Percentiles rank a stretch among this genome's conserved stretches.
These are phyloP conservation scores for Tachyglossus aculeatus DNA, from an alignment of 2,797 vertebrate genomes.

Conservation along the genomic window DNA sequence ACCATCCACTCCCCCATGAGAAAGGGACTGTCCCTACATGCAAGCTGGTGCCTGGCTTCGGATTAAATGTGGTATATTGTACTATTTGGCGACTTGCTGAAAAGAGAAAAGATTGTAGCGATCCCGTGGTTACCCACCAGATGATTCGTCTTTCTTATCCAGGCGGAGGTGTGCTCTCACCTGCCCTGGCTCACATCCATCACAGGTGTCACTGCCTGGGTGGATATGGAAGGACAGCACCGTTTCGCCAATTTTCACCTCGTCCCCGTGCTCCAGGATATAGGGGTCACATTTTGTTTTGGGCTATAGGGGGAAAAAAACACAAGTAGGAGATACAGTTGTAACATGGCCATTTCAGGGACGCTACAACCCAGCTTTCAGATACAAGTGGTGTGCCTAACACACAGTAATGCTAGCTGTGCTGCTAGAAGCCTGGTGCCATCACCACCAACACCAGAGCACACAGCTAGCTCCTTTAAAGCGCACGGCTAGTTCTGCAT, in stretches of 20 bases:
- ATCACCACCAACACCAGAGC: no score
- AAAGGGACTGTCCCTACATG: background rate
- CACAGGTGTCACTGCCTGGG: constrained; percentile 91
- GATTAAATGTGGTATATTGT: background rate
- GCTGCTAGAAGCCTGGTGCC: no score
- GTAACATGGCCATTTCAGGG: background rate
- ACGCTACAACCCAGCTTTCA: no score
- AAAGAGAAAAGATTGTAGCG: background rate
- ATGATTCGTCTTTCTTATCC: constrained; percentile 81
- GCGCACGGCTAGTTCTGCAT: no score
- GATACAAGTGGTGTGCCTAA: no score
- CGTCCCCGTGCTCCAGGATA: constrained; percentile 90
- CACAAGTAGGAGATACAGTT: constrained; percentile 22
- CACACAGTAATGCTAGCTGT: no score
- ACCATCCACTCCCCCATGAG: background rate
- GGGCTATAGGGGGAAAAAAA: constrained; percentile 77
- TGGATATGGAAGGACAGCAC: constrained; percentile 98
- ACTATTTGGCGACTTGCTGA: background rate
- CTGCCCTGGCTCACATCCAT: constrained; percentile 97
- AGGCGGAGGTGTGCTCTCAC: constrained; percentile 95
- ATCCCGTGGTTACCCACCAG: constrained; percentile 72
- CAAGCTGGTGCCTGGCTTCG: background rate
- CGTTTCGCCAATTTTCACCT: constrained; percentile 96
- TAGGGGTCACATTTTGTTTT: constrained; percentile 91
- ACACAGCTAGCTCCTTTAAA: no score